These are phyloP conservation scores for Caenorhabditis sulstoni DNA, from an alignment of 2,888 invertebrate genomes.

Conservation along the genomic window DNA sequence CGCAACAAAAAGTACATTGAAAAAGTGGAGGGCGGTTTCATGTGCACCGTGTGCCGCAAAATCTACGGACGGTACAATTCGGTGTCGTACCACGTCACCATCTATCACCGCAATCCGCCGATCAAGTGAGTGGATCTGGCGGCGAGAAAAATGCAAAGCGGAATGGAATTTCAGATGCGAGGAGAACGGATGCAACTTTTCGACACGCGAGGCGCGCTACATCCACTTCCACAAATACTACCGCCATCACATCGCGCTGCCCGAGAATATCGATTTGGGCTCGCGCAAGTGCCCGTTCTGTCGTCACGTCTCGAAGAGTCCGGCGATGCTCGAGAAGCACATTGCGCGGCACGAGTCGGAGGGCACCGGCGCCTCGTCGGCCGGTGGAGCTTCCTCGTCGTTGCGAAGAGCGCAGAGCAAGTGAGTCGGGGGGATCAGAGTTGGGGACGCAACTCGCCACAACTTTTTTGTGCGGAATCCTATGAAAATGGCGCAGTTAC, in stretches of 20 bases:
- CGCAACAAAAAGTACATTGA: constrained; percentile 81
- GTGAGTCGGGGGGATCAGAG: too few species aligned
- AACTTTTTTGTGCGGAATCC: too few species aligned
- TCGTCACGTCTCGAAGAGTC: constrained; percentile 79
- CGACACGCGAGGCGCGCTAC: constrained; percentile 78
- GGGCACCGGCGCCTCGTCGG: neutral
- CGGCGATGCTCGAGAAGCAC: constrained; percentile 80
- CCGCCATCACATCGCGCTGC: constrained; percentile 78
- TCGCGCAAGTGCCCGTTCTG: constrained; percentile 79
- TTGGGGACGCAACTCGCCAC: too few species aligned
- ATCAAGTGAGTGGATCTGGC: constrained; percentile 70
- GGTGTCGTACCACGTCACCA: constrained; percentile 80
- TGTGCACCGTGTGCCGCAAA: constrained; percentile 80
- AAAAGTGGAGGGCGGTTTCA: constrained; percentile 74
- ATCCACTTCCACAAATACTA: constrained; percentile 81
- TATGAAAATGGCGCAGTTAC: too few species aligned
- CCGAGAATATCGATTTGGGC: constrained; percentile 79
- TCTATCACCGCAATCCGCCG: constrained; percentile 81
- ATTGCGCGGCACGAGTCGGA: constrained; percentile 71
- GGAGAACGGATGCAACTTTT: constrained; percentile 79
- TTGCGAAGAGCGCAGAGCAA: constrained; percentile 31
- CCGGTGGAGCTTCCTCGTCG: too few species aligned
- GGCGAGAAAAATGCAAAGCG: too few species aligned
- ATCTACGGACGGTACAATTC: constrained; percentile 80
- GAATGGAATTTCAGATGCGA: constrained; percentile 75